Base-by-base conservation (phyloP, 2,797 vertebrate genomes). In the Choloepus didactylus region DNA sequence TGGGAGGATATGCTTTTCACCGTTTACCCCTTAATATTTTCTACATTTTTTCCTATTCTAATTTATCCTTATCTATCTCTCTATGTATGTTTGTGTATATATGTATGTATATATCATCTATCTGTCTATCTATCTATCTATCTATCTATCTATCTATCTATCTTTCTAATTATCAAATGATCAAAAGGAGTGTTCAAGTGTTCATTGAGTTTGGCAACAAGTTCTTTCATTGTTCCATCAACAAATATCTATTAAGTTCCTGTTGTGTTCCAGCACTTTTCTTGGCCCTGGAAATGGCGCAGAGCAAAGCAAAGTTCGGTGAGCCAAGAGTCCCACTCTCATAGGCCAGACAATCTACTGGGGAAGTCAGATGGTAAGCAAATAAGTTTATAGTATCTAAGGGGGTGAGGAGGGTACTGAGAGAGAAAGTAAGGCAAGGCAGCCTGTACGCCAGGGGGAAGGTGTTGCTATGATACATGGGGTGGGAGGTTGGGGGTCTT, bases 181-280 rank as follows among this genome's bases (percentile, higher is more conserved):
- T 59, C 35, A 11, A 84, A 89, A 81, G 27, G 60, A 49, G 44
- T 41, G 16, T 66, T 16, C 46, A n/a, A 49, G 44, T 41, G 16
- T 66, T 16, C 46, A n/a, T 0, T 29, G 73, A 54, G 35, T 95
- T 87, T 64, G 75, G 76, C 91, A 96, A 89, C 44, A 54, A 59
- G 31, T 41, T 25, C 66, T 87, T 87, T 80, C 54, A 51, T 59
- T 76, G 83, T 72, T 64, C 62, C 29, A 69, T 81, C 59, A 75
- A 38, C 81, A 80, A 51, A 66, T 80, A 60, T 67, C 56, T 44
- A 44, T 3, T 51, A 81, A 81, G 82, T 44, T 72, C 46, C 44
- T 46, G 2, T 64, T 82, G 51, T 49, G 19, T 9, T 41, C 70
- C 41, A 72, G 64, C 60, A 69, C 75, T 76, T 56, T 83, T 93